Base-by-base conservation (phyloP, 1,140 invertebrate species). In the Zaprionus taronus region DNA sequence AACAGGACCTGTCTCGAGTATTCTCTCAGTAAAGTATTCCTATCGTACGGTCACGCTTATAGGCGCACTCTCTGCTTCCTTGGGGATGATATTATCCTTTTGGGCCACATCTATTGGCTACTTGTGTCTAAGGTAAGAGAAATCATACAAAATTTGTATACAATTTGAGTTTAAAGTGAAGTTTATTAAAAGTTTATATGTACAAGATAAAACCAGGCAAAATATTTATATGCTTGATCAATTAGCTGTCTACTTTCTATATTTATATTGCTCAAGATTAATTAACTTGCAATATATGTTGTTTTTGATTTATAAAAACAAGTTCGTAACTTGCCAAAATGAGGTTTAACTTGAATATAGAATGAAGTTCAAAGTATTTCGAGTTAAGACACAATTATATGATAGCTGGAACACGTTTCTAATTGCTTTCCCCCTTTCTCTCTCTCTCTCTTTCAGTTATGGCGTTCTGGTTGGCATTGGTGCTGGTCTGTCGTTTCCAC, bases 21-120 rank as follows among this genome's bases (percentile, higher is more conserved):
- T 97, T 79, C 93, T 99, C 49, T 98, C 97, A 0, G 96, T 97
- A 55, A 97, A 96, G 91, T 98, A 96, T 94, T 98, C 98, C 24
- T 99, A 98, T 93, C 94, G 97, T n/a, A 97, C 95, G 11, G 97
- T 98, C 17, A 98, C 97, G 5, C 94, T 99, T 31, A 94, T 97
- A 5, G 98, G 98, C 20, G 96, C 97, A 7, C 94, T 96, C 5
- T 96, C 98, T 67, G 96, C 98, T 1, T 95, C 96, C 0, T 91
- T 95, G 58, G 98, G 98, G 64, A 97, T 98, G 95, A 96, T 98
- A 78, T 91, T 97, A 38, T 97, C 97, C 92, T 97, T 95, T 83
- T 98, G 96, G 93, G 96, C 97, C 6, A 95, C 94, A 73, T 97
- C 96, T 31, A 95, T 98, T 56, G 93, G 93, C 60, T 96, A 95